Evolutionary conservation across 1,140 invertebrate genomes (phyloP).

Genomic region (Pogonognathellus flavescens): DNA sequence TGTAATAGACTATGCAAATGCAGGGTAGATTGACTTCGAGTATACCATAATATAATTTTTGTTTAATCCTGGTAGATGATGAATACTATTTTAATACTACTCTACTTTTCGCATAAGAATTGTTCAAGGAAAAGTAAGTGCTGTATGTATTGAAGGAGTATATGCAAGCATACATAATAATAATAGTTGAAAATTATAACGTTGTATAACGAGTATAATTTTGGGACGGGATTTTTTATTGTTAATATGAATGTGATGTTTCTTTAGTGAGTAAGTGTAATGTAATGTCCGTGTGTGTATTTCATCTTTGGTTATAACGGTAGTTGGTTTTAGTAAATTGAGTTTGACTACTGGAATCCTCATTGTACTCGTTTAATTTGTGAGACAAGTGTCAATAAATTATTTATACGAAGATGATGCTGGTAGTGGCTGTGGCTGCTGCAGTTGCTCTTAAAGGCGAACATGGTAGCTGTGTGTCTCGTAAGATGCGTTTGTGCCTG

Average conservation of each 20-base stretch:
- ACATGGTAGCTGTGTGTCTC: neutral
- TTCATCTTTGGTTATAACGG: constrained; percentile 11
- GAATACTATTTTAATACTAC: no score
- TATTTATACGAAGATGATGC: neutral
- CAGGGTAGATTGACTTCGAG: no score
- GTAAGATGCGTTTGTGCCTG: no score
- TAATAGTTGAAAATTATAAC: no score
- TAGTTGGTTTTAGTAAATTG: constrained; percentile 34
- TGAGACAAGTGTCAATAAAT: constrained; percentile 54
- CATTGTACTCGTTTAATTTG: constrained; percentile 41
- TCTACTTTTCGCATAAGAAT: no score
- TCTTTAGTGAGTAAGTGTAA: neutral
- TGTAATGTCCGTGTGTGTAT: constrained; percentile 19
- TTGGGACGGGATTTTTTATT: neutral
- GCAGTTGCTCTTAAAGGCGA: neutral
- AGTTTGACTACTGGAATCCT: constrained; percentile 51
- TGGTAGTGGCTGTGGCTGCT: neutral
- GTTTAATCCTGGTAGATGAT: no score
- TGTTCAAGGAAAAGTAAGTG: no score
- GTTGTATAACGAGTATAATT: no score
- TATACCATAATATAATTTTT: no score
- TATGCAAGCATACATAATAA: no score
- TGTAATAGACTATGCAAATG: no score
- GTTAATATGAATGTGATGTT: neutral
- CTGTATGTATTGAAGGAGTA: no score